Evolutionary conservation across 2,888 invertebrate genomes (phyloP), one percentile per base, ranked within the genome.

Genomic region (Andrena bicolor): DNA sequence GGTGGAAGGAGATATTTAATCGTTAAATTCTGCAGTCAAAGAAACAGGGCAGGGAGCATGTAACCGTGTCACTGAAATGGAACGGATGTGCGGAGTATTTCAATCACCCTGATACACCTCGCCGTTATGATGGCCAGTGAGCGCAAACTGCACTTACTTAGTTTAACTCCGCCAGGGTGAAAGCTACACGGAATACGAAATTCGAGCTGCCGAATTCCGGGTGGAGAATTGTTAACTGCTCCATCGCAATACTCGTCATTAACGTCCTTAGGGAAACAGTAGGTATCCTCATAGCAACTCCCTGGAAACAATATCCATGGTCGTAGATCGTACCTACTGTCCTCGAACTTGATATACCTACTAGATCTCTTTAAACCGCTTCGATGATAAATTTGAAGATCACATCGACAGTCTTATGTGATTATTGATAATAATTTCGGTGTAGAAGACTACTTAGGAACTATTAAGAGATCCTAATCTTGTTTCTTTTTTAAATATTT

Each of bases 61-160:
- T 61, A 83, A 81, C 80, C 82, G 85, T 82, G 85, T 90, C 85
- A 86, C 85, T 86, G 84, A 90, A 89, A 85, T 86, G 86, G 80
- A 78, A 82, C 80, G 80, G 80, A 86, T 84, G 85, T 79, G 84
- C 84, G 89, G 88, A 90, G 91, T 91, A 90, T 89, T 88, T 90
- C 90, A 88, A 91, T 91, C 88, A 87, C 76, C 80, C 85, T 84
- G 86, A 88, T 89, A 90, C 87, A 90, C 83, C 85, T 83, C 53
- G 76, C 85, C 81, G 87, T 91, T 90, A 90, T 90, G 90, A 91
- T 83, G 87, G 85, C 86, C 85, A 82, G 86, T 75, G 84, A 89
- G 84, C 89, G 84, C 90, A 90, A 91, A 91, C 90, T 90, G 90
- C 90, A 90, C 89, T 91, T 90, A 90, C 89, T 91, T 91, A 89